These are phyloP conservation scores for Lindbergichthys nudifrons DNA, from an alignment of 2,797 vertebrate genomes.

Conservation along the genomic window DNA sequence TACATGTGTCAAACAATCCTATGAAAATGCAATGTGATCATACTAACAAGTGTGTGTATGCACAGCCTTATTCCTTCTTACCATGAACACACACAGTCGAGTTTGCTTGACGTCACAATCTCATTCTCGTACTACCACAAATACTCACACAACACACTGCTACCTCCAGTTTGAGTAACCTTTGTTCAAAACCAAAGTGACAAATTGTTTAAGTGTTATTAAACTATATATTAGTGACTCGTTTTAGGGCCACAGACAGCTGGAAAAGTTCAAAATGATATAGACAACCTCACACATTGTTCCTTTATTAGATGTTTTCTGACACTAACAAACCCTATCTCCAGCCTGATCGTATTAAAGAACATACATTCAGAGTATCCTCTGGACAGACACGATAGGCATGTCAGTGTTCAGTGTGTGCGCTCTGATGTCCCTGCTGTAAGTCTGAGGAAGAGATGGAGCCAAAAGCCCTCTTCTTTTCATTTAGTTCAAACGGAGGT, in stretches of 20 bases:
- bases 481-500: conserved; percentile 31
- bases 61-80: neutral
- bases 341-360: neutral
- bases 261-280: neutral
- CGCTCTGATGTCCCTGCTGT: neutral
- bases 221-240: too few relatives aligned
- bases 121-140: neutral
- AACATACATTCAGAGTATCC: neutral
- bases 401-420: conserved; percentile 1
- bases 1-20: neutral
- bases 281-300: neutral
- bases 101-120: neutral
- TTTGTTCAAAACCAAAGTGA: neutral
- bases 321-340: too few relatives aligned
- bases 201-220: neutral
- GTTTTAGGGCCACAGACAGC: neutral
- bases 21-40: neutral
- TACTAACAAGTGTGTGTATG: neutral
- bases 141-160: neutral
- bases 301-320: too few relatives aligned
- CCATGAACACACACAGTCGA: neutral
- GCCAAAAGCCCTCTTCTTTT: conserved; percentile 18
- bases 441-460: conserved; percentile 14
- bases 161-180: neutral
- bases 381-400: neutral